These are phyloP conservation scores for Rana temporaria DNA, from an alignment of 2,113 vertebrate genomes.

Conservation along the genomic window DNA sequence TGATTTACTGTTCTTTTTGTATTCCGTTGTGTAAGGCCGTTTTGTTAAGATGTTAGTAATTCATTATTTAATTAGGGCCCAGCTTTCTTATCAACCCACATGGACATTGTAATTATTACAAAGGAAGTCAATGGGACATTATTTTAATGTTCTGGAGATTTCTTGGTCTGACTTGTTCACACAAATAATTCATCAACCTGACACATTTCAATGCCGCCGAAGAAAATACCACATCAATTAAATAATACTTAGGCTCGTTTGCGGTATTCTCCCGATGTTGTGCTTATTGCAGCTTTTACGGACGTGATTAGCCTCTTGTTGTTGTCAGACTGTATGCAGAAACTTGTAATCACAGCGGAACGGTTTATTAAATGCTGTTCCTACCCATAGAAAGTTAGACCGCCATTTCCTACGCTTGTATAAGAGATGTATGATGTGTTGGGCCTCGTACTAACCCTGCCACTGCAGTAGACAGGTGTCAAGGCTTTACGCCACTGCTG, in stretches of 20 bases:
- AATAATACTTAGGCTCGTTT: not conserved
- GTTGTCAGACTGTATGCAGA: no score
- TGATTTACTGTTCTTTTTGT: conserved; percentile 55
- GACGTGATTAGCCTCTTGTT: no score
- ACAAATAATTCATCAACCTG: conserved; percentile 39
- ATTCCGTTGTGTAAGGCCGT: conserved; percentile 33
- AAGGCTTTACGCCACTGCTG: no score
- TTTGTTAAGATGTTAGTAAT: conserved; percentile 53
- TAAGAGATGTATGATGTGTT: no score
- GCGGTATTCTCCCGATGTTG: not conserved
- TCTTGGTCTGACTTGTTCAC: conserved; percentile 11
- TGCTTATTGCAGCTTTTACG: not conserved
- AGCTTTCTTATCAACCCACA: conserved; percentile 41
- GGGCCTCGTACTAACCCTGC: no score
- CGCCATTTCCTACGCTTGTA: no score
- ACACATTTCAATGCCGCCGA: conserved; percentile 9
- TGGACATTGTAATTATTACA: conserved; percentile 34
- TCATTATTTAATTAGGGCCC: conserved; percentile 53
- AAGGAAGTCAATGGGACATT: conserved; percentile 42
- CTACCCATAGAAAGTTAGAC: no score
- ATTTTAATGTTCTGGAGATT: conserved; percentile 45
- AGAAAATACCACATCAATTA: conserved; percentile 28
- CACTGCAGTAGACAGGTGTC: no score
- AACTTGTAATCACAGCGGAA: no score
- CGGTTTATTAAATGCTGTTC: no score